These are phyloP conservation scores for Misgurnus mizolepis DNA, from an alignment of 2,113 vertebrate genomes.

Conservation along the genomic window DNA sequence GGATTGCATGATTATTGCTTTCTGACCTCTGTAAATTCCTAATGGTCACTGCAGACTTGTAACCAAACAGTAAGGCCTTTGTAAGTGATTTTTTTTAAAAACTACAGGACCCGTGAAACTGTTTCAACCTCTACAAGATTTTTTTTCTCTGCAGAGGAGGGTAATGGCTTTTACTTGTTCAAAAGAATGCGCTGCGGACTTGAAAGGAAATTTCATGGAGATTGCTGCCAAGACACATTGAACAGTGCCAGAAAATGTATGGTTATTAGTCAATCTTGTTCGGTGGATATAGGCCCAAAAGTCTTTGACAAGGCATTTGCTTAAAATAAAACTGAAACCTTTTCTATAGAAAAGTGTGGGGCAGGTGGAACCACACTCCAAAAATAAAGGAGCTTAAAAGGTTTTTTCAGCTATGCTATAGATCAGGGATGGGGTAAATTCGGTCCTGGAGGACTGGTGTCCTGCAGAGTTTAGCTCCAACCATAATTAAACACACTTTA, in stretches of 20 bases:
- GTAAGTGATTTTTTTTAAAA: neutral
- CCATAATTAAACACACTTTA: too few species aligned
- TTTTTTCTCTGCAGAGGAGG: neutral
- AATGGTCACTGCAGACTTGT: neutral
- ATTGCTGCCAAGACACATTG: conserved; percentile 14
- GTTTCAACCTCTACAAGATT: neutral
- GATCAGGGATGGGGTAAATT: too few species aligned
- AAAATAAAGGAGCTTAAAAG: neutral
- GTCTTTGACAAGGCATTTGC: conserved; percentile 11
- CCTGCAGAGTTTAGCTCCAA: too few species aligned
- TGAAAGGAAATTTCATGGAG: conserved; percentile 50
- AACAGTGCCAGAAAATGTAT: conserved; percentile 13
- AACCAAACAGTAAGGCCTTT: conserved; percentile 2
- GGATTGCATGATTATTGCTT: neutral
- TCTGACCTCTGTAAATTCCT: neutral
- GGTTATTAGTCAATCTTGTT: neutral
- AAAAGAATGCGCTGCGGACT: conserved; percentile 27
- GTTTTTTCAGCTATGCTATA: neutral
- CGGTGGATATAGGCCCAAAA: conserved; percentile 15
- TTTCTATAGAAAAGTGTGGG: neutral
- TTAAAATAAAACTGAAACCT: too few species aligned
- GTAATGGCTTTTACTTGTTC: conserved; percentile 32
- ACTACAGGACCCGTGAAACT: conserved; percentile 13
- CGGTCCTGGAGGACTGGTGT: too few species aligned
- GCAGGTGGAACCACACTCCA: neutral